Evolutionary conservation across 2,888 invertebrate genomes (phyloP).

Genomic region (Napeogenes sylphis): DNA sequence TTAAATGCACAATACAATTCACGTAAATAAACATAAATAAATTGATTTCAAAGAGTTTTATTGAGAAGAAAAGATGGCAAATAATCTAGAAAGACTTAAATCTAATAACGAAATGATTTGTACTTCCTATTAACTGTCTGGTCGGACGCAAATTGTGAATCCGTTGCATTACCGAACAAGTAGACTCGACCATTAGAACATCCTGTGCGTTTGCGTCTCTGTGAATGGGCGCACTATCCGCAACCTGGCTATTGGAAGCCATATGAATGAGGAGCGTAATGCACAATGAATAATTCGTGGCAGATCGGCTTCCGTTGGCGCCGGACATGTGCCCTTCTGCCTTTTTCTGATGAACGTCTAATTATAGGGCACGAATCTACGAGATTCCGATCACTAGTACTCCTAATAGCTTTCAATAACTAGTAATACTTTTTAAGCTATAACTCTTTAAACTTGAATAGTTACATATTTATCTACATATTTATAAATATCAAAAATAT

Average conservation of each 20-base stretch:
- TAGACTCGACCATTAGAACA: conserved; percentile 58
- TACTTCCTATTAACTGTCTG: conserved; percentile 54
- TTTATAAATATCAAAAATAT: no score
- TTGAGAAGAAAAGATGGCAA: no score
- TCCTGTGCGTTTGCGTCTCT: conserved; percentile 59
- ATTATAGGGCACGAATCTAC: conserved; percentile 59
- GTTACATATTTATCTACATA: no score
- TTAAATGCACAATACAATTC: not conserved
- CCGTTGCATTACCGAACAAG: conserved; percentile 53
- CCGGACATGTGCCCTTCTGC: conserved; percentile 63
- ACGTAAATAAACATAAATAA: not conserved
- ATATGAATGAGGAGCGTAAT: conserved; percentile 62
- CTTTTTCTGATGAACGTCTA: conserved; percentile 74
- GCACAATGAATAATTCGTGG: conserved; percentile 68
- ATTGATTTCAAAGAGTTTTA: no score
- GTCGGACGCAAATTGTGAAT: conserved; percentile 65
- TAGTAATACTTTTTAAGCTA: conserved; percentile 32
- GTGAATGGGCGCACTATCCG: conserved; percentile 49
- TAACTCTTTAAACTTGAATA: no score
- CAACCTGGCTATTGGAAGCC: conserved; percentile 47
- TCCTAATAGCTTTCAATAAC: no score
- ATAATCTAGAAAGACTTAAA: no score
- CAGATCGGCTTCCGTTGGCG: conserved; percentile 69
- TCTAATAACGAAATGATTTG: conserved; percentile 22
- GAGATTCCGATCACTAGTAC: no score